phyloP scores from a whole-genome alignment of 2,888 invertebrate genomes.

The Gandaritis pyraliata region DNA sequence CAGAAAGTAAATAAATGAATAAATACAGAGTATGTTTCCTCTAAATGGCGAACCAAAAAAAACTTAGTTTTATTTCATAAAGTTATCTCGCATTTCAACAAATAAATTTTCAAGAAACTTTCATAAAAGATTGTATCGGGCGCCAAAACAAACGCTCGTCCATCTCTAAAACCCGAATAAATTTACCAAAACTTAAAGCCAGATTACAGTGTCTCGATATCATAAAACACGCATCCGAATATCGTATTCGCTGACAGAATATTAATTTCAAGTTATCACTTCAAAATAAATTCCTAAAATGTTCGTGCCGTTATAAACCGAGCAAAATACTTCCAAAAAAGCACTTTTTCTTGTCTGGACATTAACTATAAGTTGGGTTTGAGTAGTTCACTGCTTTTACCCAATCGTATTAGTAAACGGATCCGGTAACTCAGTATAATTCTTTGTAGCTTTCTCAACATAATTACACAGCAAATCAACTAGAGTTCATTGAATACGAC shows the following conservation, averaged over 20 bases:
- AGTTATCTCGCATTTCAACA: conserved; percentile 24
- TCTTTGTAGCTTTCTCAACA: no score
- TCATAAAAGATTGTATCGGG: conserved; percentile 33
- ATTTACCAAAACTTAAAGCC: conserved; percentile 57
- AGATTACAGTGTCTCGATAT: conserved; percentile 60
- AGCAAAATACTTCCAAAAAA: not conserved
- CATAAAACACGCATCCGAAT: conserved; percentile 70
- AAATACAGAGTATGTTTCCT: not conserved
- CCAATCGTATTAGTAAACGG: no score
- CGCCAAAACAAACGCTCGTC: conserved; percentile 55
- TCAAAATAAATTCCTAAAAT: conserved; percentile 26
- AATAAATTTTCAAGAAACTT: conserved; percentile 25
- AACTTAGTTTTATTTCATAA: not conserved
- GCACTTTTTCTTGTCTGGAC: no score
- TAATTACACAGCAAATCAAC: no score
- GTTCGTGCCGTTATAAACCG: not conserved
- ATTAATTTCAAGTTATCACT: conserved; percentile 75
- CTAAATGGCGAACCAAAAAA: not conserved
- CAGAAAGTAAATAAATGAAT: no score
- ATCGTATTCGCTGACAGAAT: conserved; percentile 74
- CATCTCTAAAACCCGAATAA: conserved; percentile 54
- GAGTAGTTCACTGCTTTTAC: no score
- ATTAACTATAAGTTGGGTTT: no score
- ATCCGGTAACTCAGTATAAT: no score
- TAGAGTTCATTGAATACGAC: not conserved